Evolutionary conservation across 1,140 invertebrate genomes (phyloP), one percentile per base, ranked within the genome.

Genomic region (Maniola jurtina): DNA sequence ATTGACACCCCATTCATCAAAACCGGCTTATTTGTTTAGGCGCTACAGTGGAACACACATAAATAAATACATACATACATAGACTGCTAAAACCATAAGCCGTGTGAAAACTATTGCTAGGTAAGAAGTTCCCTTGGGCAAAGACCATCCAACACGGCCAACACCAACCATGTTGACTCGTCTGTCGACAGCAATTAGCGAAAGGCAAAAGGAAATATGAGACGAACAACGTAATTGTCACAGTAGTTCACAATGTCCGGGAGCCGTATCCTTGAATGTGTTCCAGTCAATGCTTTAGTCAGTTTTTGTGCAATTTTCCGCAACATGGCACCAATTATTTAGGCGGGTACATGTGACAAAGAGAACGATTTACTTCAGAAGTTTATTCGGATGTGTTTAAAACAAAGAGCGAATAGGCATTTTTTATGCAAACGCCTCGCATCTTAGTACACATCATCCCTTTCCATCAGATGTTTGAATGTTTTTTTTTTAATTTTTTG

Each of bases 161-260:
- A 13, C 42, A 13, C 5, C 42, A 45, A n/a, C 5, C 13, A n/a
- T 13, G 9, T 45, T 11, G 42, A 11, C 13, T 45, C 9, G 42
- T 11, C 13, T 13, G 10, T 45, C 9, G 1, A 45, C 42, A 45
- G 9, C 42, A 45, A 13, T 45, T 45, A 14, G 15, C 38, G 42
- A 61, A 38, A 61, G 64, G 54, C 59, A 34, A 8, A 34, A 52
- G 59, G 54, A 57, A 61, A 56, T 35, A 45, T 36, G 50, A 70
- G 52, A 58, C 10, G 64, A 54, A 42, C 57, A 50, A 10, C 60
- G 60, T 64, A 70, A 69, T 76, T 70, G 67, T 72, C 67, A 62
- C 35, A 63, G 63, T 60, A 57, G 48, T 61, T 64, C 70, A 64
- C 72, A 38, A 77, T 60, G 77, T 78, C 76, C 77, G 64, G 72